These are phyloP conservation scores for Vulpes vulpes DNA, from an alignment of 2,113 vertebrate genomes.

Conservation along the genomic window DNA sequence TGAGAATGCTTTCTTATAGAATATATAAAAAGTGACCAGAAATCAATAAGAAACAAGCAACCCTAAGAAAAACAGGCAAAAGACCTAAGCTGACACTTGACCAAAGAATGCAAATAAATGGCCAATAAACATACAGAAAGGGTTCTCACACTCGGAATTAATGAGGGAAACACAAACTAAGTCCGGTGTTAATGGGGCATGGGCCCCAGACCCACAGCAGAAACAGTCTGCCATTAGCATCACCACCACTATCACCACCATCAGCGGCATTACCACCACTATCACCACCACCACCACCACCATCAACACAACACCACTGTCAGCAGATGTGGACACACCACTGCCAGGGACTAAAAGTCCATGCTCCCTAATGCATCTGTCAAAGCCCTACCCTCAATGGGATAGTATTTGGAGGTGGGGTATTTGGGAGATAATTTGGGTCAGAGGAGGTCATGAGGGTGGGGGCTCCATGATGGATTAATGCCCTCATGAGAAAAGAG, in stretches of 20 bases:
- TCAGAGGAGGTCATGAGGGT: too few relatives aligned
- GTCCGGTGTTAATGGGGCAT: rapidly evolving
- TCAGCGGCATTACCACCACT: too few relatives aligned
- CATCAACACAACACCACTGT: too few relatives aligned
- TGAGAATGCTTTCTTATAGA: too few relatives aligned
- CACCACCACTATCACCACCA: too few relatives aligned
- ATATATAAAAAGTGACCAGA: not conserved
- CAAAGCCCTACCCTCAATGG: rapidly evolving
- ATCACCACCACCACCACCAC: too few relatives aligned
- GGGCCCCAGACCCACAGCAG: too few relatives aligned
- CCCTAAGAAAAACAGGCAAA: not conserved
- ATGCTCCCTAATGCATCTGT: not conserved
- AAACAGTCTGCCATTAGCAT: too few relatives aligned
- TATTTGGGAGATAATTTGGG: not conserved
- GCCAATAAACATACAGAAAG: not conserved
- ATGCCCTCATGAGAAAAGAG: not conserved
- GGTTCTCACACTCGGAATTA: too few relatives aligned
- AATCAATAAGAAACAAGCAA: not conserved
- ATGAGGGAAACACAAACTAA: rapidly evolving
- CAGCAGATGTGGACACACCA: too few relatives aligned
- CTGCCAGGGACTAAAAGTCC: not conserved
- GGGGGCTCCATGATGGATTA: too few relatives aligned
- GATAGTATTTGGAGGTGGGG: not conserved
- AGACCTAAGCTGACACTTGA: too few relatives aligned
- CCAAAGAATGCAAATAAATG: not conserved